Evolutionary conservation across 2,888 invertebrate genomes (phyloP).

Genomic region (Sarcophaga caerulescens): DNA sequence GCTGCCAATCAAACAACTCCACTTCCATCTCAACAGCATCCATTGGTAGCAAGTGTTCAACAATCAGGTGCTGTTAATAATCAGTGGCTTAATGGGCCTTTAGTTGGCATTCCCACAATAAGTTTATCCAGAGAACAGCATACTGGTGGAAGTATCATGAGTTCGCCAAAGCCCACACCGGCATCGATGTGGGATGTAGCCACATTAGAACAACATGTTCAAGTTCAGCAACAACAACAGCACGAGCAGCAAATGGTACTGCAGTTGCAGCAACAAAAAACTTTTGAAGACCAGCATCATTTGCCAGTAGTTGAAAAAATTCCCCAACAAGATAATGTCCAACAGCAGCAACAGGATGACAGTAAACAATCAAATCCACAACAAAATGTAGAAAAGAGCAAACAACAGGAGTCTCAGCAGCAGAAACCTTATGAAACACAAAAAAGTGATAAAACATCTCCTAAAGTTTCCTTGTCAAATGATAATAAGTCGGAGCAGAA

Average conservation of each 20-base stretch:
- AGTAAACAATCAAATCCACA: slow-evolving; percentile 8
- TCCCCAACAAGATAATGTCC: slow-evolving; percentile 35
- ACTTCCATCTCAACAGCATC: slow-evolving; percentile 62
- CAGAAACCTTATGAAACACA: slow-evolving; percentile 43
- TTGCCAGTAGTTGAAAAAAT: slow-evolving; percentile 18
- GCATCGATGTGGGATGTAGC: slow-evolving; percentile 74
- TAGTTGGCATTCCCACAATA: slow-evolving; percentile 66
- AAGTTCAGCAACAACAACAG: slow-evolving; percentile 71
- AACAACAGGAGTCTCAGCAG: slow-evolving; percentile 44
- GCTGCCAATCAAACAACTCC: slow-evolving; percentile 52
- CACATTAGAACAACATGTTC: slow-evolving; percentile 71
- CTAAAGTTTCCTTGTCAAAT: slow-evolving; percentile 5
- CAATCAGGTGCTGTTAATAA: slow-evolving; percentile 40
- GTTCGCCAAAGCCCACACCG: slow-evolving; percentile 64
- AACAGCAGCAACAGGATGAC: slow-evolving; percentile 45
- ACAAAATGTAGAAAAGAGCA: not conserved
- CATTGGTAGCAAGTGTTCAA: slow-evolving; percentile 35
- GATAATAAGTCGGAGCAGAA: slow-evolving; percentile 34
- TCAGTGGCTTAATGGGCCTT: slow-evolving; percentile 62
- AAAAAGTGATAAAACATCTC: slow-evolving; percentile 1
- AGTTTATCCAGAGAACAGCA: slow-evolving; percentile 45
- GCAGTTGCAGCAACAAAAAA: slow-evolving; percentile 37
- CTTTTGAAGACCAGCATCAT: slow-evolving; percentile 44
- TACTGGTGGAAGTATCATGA: not conserved
- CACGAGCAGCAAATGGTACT: slow-evolving; percentile 25